Conservation (phyloP, 2,113 vertebrate genomes). For the Oenanthe oenanthe region DNA sequence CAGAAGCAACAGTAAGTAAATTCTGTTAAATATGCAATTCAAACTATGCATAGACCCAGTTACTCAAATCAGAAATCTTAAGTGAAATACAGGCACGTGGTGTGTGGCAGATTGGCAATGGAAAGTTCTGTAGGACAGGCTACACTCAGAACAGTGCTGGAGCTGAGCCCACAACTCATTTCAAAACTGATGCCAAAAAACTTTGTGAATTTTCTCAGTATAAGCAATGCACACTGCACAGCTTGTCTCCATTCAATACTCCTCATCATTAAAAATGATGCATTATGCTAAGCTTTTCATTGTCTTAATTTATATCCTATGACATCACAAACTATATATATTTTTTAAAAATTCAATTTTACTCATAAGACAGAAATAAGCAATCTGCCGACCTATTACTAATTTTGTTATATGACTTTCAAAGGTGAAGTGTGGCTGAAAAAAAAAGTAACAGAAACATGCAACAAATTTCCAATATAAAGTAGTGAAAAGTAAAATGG, state of each 20-base stretch:
- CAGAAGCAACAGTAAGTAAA: not conserved
- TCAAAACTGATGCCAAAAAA: slow-evolving; percentile 13
- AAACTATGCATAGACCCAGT: not conserved
- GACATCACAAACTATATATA: not conserved
- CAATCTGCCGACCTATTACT: not conserved
- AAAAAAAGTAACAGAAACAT: not conserved
- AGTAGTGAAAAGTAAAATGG: not conserved
- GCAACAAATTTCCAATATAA: not conserved
- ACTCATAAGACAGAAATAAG: not conserved
- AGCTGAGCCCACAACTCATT: not conserved
- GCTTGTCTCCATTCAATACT: not conserved
- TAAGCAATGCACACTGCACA: not conserved
- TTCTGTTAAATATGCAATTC: not conserved
- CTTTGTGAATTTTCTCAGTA: not conserved
- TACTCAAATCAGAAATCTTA: slow-evolving; percentile 2
- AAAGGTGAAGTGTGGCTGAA: not conserved
- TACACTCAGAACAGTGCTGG: not conserved
- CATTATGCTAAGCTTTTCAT: not conserved
- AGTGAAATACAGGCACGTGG: not conserved
- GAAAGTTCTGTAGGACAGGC: not conserved
- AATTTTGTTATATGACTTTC: not conserved
- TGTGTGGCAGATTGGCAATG: not conserved
- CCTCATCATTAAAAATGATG: not conserved
- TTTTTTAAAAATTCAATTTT: not conserved
- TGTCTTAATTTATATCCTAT: slow-evolving; percentile 8